phyloP scores from a whole-genome alignment of 23 tunicate genomes.

The Phallusia fumigata region DNA sequence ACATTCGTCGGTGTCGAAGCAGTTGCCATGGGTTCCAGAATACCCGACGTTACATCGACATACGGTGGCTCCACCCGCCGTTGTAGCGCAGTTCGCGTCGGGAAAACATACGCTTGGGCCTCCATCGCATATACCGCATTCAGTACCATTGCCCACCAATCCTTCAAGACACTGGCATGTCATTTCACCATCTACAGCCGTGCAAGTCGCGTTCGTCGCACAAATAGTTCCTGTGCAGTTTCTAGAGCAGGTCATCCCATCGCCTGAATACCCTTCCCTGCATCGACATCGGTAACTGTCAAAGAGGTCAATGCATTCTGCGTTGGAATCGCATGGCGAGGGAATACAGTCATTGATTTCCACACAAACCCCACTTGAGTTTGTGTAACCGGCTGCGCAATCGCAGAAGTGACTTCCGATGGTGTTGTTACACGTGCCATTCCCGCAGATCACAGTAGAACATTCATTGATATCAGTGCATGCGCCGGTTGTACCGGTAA shows the following conservation, averaged over 20 bases:
- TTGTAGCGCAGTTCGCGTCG: neutral
- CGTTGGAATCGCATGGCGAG: neutral
- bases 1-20: neutral
- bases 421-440: constrained; percentile 33
- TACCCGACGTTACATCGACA: neutral
- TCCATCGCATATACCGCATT: too few relatives aligned
- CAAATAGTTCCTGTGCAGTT: neutral
- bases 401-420: constrained; percentile 32
- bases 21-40: neutral
- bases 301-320: neutral
- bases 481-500: neutral
- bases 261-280: too few relatives aligned
- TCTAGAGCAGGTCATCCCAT: too few relatives aligned
- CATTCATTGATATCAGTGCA: neutral
- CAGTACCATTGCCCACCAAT: neutral
- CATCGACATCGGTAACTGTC: too few relatives aligned
- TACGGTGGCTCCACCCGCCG: neutral
- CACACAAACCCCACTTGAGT: neutral
- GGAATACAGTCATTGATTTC: neutral
- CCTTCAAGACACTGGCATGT: constrained; percentile 4
- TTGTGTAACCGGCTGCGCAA: constrained; percentile 14
- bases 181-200: neutral
- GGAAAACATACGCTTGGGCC: neutral
- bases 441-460: neutral
- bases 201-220: neutral